Percentiles rank a stretch among this genome's conserved stretches.
Evolutionary conservation across 2,888 invertebrate species (phyloP).

Genomic region (Dynastes grantii): DNA sequence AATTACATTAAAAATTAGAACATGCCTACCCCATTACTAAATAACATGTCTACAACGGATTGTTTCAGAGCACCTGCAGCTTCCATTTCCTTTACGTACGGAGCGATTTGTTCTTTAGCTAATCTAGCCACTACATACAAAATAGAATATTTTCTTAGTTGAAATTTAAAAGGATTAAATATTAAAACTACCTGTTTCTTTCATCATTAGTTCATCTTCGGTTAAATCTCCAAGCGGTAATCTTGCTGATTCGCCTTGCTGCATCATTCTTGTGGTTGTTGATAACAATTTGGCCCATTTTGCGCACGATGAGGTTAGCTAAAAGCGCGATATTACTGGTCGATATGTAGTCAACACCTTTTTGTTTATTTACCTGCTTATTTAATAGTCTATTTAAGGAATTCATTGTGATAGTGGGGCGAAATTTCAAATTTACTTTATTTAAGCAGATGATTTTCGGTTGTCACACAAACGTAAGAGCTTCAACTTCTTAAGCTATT

Average conservation of each 20-base stretch:
- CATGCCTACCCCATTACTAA: constrained; percentile 90
- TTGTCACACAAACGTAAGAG: too few relatives aligned
- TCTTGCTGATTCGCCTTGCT: constrained; percentile 8
- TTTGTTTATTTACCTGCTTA: constrained; percentile 12
- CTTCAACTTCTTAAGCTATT: too few relatives aligned
- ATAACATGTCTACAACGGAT: constrained; percentile 83
- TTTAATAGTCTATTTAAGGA: constrained; percentile 18
- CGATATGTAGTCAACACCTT: neutral
- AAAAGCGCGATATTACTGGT: neutral
- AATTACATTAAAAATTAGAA: neutral
- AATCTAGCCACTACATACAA: constrained; percentile 84
- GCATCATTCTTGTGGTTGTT: constrained; percentile 6
- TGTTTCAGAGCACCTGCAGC: constrained; percentile 86
- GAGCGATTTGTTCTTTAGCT: constrained; percentile 89
- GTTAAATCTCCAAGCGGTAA: constrained; percentile 84
- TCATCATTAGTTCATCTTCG: constrained; percentile 94
- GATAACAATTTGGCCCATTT: constrained; percentile 24
- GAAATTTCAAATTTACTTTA: neutral
- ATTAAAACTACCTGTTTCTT: constrained; percentile 84
- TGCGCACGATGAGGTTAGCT: constrained; percentile 1
- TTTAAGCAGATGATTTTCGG: neutral
- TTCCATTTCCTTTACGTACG: constrained; percentile 95
- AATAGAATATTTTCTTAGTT: constrained; percentile 35
- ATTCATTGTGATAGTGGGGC: neutral
- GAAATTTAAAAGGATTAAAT: neutral